Conservation (phyloP, 2,113 vertebrate genomes). For the Anhinga anhinga region DNA sequence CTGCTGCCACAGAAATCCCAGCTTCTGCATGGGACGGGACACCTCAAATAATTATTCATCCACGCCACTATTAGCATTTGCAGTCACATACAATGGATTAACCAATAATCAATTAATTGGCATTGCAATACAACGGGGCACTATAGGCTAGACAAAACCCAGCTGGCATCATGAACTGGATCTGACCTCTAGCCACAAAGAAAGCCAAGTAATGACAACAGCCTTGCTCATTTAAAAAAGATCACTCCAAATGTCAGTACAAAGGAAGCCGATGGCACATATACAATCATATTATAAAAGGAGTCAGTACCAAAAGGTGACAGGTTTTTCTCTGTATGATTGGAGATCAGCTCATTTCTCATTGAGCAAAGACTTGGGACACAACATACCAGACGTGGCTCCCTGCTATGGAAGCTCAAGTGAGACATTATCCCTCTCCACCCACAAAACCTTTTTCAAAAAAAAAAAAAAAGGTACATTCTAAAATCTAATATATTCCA, state of each 20-base stretch:
- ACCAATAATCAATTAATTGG: background rate
- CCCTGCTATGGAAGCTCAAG: accelerated
- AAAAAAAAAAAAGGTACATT: accelerated
- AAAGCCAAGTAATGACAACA: background rate
- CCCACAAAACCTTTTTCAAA: background rate
- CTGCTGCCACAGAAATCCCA: background rate
- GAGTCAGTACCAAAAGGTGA: background rate
- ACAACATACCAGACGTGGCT: accelerated
- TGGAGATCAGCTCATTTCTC: background rate
- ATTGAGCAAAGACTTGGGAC: accelerated
- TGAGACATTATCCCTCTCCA: too few species aligned
- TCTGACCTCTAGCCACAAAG: background rate
- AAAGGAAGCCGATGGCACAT: background rate
- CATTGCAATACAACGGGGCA: accelerated
- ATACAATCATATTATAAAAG: accelerated
- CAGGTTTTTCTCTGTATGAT: accelerated
- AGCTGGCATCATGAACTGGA: background rate
- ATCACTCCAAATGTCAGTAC: accelerated
- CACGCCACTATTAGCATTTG: background rate
- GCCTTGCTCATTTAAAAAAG: background rate
- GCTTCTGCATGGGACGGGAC: background rate
- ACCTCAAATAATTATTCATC: background rate
- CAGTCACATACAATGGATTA: background rate
- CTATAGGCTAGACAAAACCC: background rate
- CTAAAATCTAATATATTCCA: background rate